Conservation (phyloP, 2,113 vertebrate species). For the Gnathonemus echidnorhynchus region DNA sequence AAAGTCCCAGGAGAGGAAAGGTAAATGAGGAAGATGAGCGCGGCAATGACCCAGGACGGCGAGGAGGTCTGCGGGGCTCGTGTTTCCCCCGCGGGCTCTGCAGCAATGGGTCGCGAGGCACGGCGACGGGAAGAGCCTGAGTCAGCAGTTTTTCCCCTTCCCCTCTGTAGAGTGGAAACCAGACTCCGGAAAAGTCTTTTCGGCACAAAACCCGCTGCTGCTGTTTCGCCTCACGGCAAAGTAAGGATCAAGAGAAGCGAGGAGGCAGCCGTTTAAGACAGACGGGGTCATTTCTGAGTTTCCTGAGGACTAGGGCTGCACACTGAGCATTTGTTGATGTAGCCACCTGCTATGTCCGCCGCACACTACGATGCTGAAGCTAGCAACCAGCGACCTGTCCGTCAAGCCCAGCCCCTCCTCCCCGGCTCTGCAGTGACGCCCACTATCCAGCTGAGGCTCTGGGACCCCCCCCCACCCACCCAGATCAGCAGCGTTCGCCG, state of each 20-base stretch:
- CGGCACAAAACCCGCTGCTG: neutral
- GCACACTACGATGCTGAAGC: neutral
- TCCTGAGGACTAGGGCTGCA: neutral
- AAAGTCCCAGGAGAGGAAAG: neutral
- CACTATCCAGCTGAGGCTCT: neutral
- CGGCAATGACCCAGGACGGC: neutral
- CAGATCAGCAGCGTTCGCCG: neutral
- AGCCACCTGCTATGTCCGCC: neutral
- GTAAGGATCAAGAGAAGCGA: neutral
- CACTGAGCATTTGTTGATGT: neutral
- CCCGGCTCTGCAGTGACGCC: too few species aligned
- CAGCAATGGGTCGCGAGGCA: neutral
- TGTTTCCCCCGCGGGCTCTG: conserved; percentile 3
- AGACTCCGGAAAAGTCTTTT: neutral
- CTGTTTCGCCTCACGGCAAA: neutral
- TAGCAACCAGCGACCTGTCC: neutral
- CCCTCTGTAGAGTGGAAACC: conserved; percentile 2
- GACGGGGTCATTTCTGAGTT: neutral
- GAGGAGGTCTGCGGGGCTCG: neutral
- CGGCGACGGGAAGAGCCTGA: neutral
- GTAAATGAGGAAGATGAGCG: neutral
- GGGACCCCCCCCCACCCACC: neutral
- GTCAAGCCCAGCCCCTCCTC: neutral
- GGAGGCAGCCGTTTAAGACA: neutral
- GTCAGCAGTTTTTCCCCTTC: neutral